Conservation (phyloP, 2,113 vertebrate genomes). For the Alces alces region DNA sequence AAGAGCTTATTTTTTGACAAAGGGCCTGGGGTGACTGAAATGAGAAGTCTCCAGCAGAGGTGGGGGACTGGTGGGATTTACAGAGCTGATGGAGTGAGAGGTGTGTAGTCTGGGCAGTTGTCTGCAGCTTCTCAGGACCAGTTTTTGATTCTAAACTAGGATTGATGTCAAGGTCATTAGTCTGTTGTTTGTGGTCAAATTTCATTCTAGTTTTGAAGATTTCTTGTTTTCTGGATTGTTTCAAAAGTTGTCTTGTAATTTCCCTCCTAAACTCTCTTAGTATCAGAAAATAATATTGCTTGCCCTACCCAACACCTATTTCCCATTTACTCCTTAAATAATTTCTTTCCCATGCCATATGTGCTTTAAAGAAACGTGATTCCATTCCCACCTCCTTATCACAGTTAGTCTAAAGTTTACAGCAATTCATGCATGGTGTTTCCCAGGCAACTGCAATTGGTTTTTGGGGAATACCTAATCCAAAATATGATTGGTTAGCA, state of each 20-base stretch:
- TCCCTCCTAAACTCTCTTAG: not conserved
- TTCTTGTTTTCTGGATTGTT: not conserved
- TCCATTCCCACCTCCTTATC: not conserved
- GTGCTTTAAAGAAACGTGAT: not conserved
- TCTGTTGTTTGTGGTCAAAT: not conserved
- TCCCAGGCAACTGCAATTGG: not conserved
- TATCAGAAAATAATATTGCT: not conserved
- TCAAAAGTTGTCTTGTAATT: not conserved
- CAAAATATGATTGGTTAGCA: not conserved
- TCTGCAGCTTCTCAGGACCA: not conserved
- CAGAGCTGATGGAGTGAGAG: not conserved
- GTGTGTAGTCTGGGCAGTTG: not conserved
- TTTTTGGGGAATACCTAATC: not conserved
- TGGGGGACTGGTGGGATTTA: not conserved
- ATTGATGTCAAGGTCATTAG: not conserved
- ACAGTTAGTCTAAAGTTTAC: not conserved
- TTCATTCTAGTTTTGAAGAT: not conserved
- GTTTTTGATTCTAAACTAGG: not conserved
- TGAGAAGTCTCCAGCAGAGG: not conserved
- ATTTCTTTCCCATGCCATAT: not conserved
- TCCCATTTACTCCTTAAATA: not conserved
- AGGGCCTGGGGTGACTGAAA: not conserved
- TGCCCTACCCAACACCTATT: not conserved
- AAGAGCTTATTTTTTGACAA: not conserved
- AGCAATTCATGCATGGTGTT: not conserved